Evolutionary conservation across 2,113 vertebrate genomes (phyloP), one percentile per base, ranked within the genome.

Genomic region (Sarotherodon lohbergeri): DNA sequence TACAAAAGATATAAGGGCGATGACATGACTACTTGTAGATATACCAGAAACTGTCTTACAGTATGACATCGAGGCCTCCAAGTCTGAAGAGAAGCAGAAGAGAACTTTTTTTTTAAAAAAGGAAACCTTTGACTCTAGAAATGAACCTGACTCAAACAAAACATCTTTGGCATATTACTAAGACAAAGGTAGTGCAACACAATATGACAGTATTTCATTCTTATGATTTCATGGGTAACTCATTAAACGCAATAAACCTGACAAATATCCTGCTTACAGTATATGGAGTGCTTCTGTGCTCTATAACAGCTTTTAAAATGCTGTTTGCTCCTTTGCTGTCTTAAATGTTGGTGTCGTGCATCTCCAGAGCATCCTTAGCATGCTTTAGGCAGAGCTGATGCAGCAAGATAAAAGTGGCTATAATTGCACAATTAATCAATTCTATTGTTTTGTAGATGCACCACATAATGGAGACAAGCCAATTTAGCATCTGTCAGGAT

Each of bases 361-460:
- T 90, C 92, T 83, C 80, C 13, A 79, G 13, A 87, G 86, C 63
- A 78, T 81, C 90, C 85, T 90, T 43, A 48, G 66, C 81, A 71
- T 63, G 27, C 81, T 82, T 80, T 50, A 81, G 86, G 80, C 87
- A 46, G 71, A 84, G 76, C 82, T 83, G 68, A 46, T 66, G 87
- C 85, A 63, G 86, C 71, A 5, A 83, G 86, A 90, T 86, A 86
- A 85, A 84, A 86, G 76, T 79, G 71, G 78, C 84, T 82, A 80
- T 95, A 95, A 94, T 95, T 94, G 89, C 85, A 88, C 90, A 85
- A 94, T 94, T 92, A 93, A 95, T 94, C 94, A 94, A 86, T 94
- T 29, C 54, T 48, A 88, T 92, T 91, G 91, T 89, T 94, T 94
- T 90, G 84, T 71, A 78, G 86, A 94, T 87, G 82, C 86, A 83